Conservation (phyloP, 2,888 invertebrate genomes). For the Xestia rhomboidea region DNA sequence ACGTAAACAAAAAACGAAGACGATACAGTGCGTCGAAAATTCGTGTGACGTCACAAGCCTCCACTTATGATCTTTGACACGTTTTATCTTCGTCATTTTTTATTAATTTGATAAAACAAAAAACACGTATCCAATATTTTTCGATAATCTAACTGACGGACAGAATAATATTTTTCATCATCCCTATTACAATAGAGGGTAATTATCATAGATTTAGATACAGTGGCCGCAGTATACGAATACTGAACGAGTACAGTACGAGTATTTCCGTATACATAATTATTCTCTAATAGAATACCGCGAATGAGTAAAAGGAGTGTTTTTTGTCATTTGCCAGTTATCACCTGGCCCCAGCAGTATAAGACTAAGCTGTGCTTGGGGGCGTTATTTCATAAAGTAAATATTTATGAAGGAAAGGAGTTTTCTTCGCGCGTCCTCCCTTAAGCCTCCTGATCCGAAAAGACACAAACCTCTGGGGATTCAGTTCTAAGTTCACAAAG, state of each 20-base stretch:
- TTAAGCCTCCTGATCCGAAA: conserved; percentile 89
- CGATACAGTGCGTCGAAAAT: too few relatives aligned
- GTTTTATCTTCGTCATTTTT: too few relatives aligned
- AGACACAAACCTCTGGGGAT: conserved; percentile 89
- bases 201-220: not conserved
- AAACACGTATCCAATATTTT: too few relatives aligned
- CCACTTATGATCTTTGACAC: too few relatives aligned
- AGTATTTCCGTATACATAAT: conserved; percentile 39
- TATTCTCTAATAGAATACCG: conserved; percentile 51
- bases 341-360: conserved; percentile 85
- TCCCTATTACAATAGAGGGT: too few relatives aligned
- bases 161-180: too few relatives aligned
- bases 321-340: conserved; percentile 83
- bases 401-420: conserved; percentile 89
- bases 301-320: conserved; percentile 55
- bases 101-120: too few relatives aligned
- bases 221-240: not conserved
- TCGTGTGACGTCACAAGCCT: too few relatives aligned
- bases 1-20: too few relatives aligned
- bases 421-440: conserved; percentile 84
- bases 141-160: too few relatives aligned
- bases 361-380: conserved; percentile 83
- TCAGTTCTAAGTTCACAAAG: conserved; percentile 88
- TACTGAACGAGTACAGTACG: not conserved
- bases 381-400: conserved; percentile 90